These are phyloP conservation scores for Ceyx melanurus DNA, from an alignment of 2,113 vertebrate species.

Conservation along the genomic window DNA sequence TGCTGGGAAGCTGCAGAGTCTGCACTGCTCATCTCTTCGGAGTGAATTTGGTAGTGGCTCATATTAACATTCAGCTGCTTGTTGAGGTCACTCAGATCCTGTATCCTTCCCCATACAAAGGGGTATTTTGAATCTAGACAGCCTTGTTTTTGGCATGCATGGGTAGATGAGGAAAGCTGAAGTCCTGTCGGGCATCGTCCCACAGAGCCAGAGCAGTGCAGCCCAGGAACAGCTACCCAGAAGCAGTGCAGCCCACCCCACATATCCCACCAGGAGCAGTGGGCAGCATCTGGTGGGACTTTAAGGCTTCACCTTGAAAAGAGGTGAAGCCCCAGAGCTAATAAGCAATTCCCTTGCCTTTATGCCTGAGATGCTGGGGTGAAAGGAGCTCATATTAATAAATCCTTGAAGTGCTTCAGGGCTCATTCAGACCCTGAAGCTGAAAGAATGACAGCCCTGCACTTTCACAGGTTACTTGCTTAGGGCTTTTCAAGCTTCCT, in stretches of 20 bases:
- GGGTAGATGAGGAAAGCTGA: neutral
- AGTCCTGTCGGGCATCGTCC: neutral
- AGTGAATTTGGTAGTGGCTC: neutral
- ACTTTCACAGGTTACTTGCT: neutral
- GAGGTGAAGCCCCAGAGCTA: neutral
- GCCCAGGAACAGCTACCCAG: neutral
- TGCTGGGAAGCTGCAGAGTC: neutral
- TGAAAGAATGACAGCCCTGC: neutral
- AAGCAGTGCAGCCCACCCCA: fast-evolving
- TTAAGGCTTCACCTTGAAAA: neutral
- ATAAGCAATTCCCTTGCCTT: neutral
- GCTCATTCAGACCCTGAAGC: neutral
- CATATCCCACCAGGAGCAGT: neutral
- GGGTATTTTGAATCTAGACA: neutral
- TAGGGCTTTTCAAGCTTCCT: neutral
- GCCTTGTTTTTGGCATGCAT: neutral
- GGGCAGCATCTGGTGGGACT: neutral
- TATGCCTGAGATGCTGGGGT: neutral
- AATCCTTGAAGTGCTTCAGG: neutral
- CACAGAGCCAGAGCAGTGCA: fast-evolving
- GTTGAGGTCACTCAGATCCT: fast-evolving
- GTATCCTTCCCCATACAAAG: neutral
- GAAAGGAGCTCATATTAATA: neutral
- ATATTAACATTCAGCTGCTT: neutral
- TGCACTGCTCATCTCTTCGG: fast-evolving